Base-by-base conservation (phyloP, 2,888 invertebrate species). In the Hybos culiciformis region DNA sequence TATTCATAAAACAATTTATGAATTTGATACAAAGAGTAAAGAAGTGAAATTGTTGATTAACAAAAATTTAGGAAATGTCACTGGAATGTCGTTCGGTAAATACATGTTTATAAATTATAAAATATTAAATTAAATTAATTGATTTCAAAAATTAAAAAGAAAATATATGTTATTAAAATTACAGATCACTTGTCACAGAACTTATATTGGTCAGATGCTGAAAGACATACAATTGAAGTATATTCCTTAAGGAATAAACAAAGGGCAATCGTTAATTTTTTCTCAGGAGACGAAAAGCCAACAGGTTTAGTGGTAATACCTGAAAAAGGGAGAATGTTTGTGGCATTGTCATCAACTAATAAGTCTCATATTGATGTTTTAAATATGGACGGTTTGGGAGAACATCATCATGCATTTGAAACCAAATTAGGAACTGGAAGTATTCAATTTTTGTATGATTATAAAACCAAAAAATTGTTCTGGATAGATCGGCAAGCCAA, bases 161-260 rank as follows among this genome's bases (percentile, higher is more conserved):
- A 15, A 12, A 23, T 4, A 23, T 21, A 3, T 34, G 6, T 17
- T 18, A 15, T 12, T 39, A 33, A 42, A 20, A 21, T 56, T 54
- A 1, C 54, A 80, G 87, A 88, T 67, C 70, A 76, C 51, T 67
- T 76, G 8, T 76, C 81, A 0, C 78, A 83, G 46, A 79, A 78
- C 50, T 61, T 90, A 0, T 90, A 86, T 60, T 76, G 83, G 67
- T 66, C 78, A 44, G 83, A 88, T 59, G 67, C 70, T 0, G 71
- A 71, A 0, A 70, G 72, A 11, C 71, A 71, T 41, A 71, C 72
- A 1, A 65, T 88, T 1, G 84, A 85, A 57, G 75, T 76, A 3
- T 57, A 78, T 11, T 83, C 77, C 0, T 53, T 84, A 37, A 66
- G 65, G 38, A 80, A 73, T 0, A 64, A 63, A 18, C 63, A 75